Conservation (phyloP, 2,797 vertebrate genomes). For the Squalus acanthias region DNA sequence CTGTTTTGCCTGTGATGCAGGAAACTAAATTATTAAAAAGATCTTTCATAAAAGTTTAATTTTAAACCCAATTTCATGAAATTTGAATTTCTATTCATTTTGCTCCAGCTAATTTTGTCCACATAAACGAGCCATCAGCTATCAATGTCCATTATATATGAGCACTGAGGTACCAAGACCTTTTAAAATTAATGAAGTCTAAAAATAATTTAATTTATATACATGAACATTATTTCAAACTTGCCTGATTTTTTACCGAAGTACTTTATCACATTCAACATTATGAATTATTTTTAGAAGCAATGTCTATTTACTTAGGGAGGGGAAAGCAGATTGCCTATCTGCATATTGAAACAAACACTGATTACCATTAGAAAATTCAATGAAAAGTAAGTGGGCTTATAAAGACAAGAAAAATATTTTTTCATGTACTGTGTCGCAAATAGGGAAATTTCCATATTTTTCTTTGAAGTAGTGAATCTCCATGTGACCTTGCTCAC, state of each 20-base stretch:
- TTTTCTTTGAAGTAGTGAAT: background rate
- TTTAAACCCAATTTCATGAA: background rate
- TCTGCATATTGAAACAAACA: background rate
- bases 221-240: background rate
- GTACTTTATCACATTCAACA: background rate
- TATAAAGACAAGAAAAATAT: background rate
- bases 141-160: background rate
- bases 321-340: background rate
- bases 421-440: background rate
- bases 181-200: background rate
- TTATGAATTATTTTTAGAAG: background rate
- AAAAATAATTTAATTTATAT: background rate
- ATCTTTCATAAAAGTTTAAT: no score
- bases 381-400: background rate
- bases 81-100: background rate
- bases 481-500: background rate
- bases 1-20: background rate
- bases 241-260: background rate
- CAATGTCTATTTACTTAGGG: background rate
- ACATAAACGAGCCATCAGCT: background rate
- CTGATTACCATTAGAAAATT: background rate
- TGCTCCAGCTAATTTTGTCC: background rate
- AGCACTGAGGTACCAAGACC: background rate
- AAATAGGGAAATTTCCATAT: background rate
- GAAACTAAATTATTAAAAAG: no score